Evolutionary conservation across 2,888 invertebrate species (phyloP).

Genomic region (Athalia rosae): DNA sequence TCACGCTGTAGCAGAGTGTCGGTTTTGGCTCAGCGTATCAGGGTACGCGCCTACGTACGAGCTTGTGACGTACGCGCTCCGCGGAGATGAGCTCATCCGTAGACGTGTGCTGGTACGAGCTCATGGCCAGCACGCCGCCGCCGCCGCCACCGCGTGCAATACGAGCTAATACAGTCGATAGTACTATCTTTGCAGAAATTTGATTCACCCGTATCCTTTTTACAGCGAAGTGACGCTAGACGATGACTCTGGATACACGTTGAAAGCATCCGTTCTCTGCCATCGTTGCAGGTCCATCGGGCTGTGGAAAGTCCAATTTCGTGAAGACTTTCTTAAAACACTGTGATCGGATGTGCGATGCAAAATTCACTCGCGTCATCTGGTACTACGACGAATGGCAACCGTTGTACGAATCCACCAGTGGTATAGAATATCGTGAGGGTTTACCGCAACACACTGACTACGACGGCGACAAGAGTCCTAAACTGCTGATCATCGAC

Average conservation of each 20-base stretch:
- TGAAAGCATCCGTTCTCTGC: slow-evolving; percentile 35
- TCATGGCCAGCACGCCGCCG: slow-evolving; percentile 18
- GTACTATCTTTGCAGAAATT: too few species aligned
- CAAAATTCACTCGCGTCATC: background rate
- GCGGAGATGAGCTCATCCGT: too few species aligned
- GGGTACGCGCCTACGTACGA: too few species aligned
- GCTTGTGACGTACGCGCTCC: too few species aligned
- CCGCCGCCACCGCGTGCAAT: too few species aligned
- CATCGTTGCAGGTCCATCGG: slow-evolving; percentile 24
- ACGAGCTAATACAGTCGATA: too few species aligned
- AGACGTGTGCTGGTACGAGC: slow-evolving; percentile 41
- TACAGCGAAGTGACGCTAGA: background rate
- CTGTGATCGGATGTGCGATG: too few species aligned
- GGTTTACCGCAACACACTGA: slow-evolving; percentile 16
- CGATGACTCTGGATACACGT: slow-evolving; percentile 14
- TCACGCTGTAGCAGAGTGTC: too few species aligned
- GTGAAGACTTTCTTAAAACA: slow-evolving; percentile 35
- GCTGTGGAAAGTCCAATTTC: slow-evolving; percentile 30
- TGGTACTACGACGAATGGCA: slow-evolving; percentile 38
- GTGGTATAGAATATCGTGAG: slow-evolving; percentile 20
- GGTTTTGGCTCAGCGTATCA: slow-evolving; percentile 49
- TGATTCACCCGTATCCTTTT: too few species aligned
- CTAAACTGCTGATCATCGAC: slow-evolving; percentile 44
- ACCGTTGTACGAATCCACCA: background rate
- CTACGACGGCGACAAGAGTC: slow-evolving; percentile 14